These are phyloP conservation scores for Cisticola juncidis DNA, from an alignment of 2,113 vertebrate genomes.

Conservation along the genomic window DNA sequence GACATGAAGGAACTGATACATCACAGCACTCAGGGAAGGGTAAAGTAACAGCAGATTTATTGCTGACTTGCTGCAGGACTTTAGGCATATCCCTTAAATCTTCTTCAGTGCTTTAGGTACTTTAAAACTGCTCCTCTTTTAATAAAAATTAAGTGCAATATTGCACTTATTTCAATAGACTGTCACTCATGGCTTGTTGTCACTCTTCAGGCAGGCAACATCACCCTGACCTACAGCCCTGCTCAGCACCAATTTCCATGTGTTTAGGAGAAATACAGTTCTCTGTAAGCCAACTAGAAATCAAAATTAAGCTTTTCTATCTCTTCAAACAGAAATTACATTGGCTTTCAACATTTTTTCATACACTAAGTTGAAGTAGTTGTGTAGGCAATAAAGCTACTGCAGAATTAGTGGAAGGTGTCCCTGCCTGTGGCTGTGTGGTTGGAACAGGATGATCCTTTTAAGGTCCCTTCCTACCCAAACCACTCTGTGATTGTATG, in stretches of 20 bases:
- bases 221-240: neutral
- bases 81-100: neutral
- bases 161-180: neutral
- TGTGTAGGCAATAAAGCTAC: neutral
- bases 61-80: neutral
- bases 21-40: neutral
- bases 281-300: neutral
- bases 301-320: neutral
- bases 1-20: neutral
- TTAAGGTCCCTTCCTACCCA: neutral
- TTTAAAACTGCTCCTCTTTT: neutral
- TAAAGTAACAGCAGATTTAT: constrained; percentile 1
- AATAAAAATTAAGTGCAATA: neutral
- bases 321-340: neutral
- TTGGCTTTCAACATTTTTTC: neutral
- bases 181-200: neutral
- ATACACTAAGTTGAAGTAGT: neutral
- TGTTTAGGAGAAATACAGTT: neutral
- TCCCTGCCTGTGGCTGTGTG: neutral
- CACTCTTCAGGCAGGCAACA: neutral
- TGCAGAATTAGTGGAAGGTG: neutral
- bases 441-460: neutral
- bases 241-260: neutral
- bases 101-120: neutral
- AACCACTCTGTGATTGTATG: neutral